Evolutionary conservation across 2,113 vertebrate species (phyloP).

Genomic region (Mystacornis crossleyi): DNA sequence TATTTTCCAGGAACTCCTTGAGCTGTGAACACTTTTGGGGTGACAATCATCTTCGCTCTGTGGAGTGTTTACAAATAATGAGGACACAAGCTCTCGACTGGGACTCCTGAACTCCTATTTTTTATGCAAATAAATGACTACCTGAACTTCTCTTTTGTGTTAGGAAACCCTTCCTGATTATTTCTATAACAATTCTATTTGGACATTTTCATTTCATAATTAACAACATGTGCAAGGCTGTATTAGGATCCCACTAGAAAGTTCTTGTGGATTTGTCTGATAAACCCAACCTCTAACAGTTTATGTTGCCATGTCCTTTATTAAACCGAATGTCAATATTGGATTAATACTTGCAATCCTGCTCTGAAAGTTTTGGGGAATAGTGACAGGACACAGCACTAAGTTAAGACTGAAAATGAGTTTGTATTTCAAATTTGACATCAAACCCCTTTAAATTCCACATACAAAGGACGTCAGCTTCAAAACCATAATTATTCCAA

Average conservation of each 20-base stretch:
- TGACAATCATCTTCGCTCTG: not conserved
- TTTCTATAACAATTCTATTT: not conserved
- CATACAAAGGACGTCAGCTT: not conserved
- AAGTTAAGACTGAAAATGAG: not conserved
- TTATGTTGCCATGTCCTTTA: not conserved
- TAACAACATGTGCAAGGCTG: not conserved
- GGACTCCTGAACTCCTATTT: not conserved
- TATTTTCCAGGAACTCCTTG: not conserved
- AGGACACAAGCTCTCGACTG: not conserved
- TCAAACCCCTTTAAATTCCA: not conserved
- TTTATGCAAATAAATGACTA: not conserved
- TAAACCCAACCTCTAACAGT: not conserved
- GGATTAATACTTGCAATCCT: not conserved
- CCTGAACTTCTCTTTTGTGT: not conserved
- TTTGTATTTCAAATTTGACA: not conserved
- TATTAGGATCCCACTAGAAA: not conserved
- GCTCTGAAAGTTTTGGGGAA: not conserved
- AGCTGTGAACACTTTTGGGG: not conserved
- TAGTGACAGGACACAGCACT: not conserved
- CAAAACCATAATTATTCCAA: not conserved
- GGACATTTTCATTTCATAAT: not conserved
- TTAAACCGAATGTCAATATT: not conserved
- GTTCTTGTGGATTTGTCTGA: not conserved
- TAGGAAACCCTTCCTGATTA: not conserved
- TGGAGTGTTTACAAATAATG: not conserved